Conservation (phyloP, 2,113 vertebrate species). For the Rattus rattus region DNA sequence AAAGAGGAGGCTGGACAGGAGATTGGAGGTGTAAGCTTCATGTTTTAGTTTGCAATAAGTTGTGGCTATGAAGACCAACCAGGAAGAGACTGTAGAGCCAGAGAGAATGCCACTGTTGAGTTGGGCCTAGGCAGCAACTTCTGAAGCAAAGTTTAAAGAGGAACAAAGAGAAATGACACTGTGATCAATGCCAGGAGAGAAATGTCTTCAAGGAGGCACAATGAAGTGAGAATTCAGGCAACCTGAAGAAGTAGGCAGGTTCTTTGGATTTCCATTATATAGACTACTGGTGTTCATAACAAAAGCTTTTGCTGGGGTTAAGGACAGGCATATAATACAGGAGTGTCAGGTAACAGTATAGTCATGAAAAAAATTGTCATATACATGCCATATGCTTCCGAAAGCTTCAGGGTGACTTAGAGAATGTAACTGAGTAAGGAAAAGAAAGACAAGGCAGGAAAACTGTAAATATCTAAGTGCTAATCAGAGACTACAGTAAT, state of each 20-base stretch:
- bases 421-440: neutral
- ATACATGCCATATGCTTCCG: neutral
- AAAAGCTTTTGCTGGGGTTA: neutral
- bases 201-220: neutral
- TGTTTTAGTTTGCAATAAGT: neutral
- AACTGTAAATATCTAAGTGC: neutral
- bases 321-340: neutral
- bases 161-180: neutral
- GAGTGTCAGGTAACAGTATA: neutral
- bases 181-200: neutral
- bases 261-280: neutral
- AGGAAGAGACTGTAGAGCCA: neutral
- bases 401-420: neutral
- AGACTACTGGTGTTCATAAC: neutral
- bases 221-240: neutral
- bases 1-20: neutral
- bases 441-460: neutral
- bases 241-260: neutral
- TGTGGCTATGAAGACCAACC: neutral
- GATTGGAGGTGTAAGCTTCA: neutral
- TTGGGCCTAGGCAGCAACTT: no score
- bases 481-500: neutral
- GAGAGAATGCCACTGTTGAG: neutral
- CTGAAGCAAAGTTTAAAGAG: neutral
- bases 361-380: no score